Conservation (phyloP, 2,888 invertebrate species). For the Plebejus anna region DNA sequence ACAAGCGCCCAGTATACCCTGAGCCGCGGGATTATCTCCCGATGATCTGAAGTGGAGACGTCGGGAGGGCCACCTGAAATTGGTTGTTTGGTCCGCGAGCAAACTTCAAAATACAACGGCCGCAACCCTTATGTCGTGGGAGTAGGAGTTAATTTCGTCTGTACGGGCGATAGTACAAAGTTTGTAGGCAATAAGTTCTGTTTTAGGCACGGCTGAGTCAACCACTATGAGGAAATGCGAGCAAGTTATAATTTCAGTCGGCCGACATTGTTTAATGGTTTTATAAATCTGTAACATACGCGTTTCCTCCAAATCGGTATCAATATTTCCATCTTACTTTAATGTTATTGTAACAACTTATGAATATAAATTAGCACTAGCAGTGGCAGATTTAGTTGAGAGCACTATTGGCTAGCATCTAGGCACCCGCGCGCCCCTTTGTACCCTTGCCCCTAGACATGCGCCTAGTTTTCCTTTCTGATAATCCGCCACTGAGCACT, state of each 20-base stretch:
- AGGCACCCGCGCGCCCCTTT: neutral
- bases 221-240: constrained; percentile 75
- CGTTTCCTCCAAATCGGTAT: constrained; percentile 45
- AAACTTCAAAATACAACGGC: constrained; percentile 43
- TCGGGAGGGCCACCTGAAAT: constrained; percentile 47
- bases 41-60: constrained; percentile 46
- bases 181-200: constrained; percentile 72
- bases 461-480: neutral
- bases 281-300: constrained; percentile 61
- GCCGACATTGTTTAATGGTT: constrained; percentile 72
- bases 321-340: neutral
- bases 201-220: constrained; percentile 75
- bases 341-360: neutral
- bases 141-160: constrained; percentile 43
- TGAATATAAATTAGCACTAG: neutral
- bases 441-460: neutral
- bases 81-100: constrained; percentile 50
- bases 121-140: constrained; percentile 32
- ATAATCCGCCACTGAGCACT: neutral
- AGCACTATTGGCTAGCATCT: neutral
- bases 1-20: constrained; percentile 53
- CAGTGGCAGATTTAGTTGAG: neutral
- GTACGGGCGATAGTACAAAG: constrained; percentile 36
- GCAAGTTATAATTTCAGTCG: constrained; percentile 74
- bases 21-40: constrained; percentile 46